Evolutionary conservation across 2,113 vertebrate species (phyloP).

Genomic region (Gavialis gangeticus): DNA sequence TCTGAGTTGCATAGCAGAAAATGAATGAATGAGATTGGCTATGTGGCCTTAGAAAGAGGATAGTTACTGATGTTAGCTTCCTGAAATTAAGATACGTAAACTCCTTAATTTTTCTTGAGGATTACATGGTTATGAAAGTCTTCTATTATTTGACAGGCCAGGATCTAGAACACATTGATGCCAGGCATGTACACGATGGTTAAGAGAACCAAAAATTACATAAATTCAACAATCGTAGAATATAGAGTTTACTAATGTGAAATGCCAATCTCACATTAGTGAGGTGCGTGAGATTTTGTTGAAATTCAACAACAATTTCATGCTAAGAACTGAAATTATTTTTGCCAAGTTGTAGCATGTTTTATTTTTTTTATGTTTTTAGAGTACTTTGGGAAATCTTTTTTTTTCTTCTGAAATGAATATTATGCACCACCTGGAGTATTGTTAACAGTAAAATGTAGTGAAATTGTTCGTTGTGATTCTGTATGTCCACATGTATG

Average conservation of each 20-base stretch:
- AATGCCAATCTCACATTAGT: no score
- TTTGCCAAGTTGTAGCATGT: slow-evolving; percentile 41
- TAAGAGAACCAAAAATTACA: not conserved
- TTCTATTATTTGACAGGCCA: not conserved
- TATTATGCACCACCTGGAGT: slow-evolving; percentile 75
- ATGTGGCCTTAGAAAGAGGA: not conserved
- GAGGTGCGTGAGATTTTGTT: slow-evolving; percentile 51
- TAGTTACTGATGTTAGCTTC: not conserved
- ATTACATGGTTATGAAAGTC: not conserved
- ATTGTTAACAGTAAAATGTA: slow-evolving; percentile 66
- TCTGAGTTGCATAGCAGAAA: not conserved
- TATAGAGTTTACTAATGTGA: not conserved
- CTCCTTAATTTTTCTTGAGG: not conserved
- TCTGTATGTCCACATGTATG: slow-evolving; percentile 76
- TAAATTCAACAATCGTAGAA: slow-evolving; percentile 10
- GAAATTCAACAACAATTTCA: slow-evolving; percentile 53
- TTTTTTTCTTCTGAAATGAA: slow-evolving; percentile 58
- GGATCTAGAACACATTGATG: not conserved
- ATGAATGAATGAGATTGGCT: not conserved
- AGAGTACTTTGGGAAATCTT: slow-evolving; percentile 54
- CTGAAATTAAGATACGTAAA: not conserved
- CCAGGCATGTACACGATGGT: not conserved
- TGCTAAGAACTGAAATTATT: slow-evolving; percentile 40
- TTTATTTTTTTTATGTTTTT: slow-evolving; percentile 69
- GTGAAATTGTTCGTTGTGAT: slow-evolving; percentile 73